phyloP scores from a whole-genome alignment of 2,113 vertebrate species.

The Marmota flaviventris region DNA sequence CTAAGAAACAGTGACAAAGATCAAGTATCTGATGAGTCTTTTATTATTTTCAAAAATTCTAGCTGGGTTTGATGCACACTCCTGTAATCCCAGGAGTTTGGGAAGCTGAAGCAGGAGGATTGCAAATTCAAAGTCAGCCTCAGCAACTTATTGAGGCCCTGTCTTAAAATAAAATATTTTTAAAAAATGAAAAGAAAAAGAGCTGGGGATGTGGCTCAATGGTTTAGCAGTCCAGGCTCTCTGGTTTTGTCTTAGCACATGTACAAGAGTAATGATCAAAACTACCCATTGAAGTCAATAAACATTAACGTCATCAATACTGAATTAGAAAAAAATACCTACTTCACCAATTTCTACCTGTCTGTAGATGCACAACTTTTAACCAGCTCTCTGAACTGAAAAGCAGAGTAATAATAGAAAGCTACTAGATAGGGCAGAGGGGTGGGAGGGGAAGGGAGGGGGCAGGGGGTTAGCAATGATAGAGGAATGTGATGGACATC shows the following conservation, averaged over 20 bases:
- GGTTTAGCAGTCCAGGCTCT: background rate
- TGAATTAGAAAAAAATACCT: background rate
- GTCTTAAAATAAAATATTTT: too few relatives aligned
- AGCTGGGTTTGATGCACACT: too few relatives aligned
- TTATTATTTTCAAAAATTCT: background rate
- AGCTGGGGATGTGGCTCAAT: too few relatives aligned
- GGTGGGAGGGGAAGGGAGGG: too few relatives aligned
- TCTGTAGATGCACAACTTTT: background rate
- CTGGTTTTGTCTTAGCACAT: background rate
- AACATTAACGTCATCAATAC: background rate
- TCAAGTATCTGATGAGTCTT: background rate
- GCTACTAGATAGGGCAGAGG: background rate
- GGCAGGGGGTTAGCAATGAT: too few relatives aligned
- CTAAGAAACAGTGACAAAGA: constrained; percentile 44
- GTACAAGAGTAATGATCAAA: background rate
- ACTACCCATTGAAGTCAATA: background rate
- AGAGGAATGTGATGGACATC: too few relatives aligned
- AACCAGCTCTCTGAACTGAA: constrained; percentile 30
- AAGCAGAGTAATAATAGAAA: constrained; percentile 45
- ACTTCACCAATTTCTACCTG: fast-evolving
- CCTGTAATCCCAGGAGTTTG: too few relatives aligned
- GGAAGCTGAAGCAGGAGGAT: too few relatives aligned
- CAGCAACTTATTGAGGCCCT: too few relatives aligned
- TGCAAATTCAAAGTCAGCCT: too few relatives aligned
- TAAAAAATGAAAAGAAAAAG: too few relatives aligned